phyloP scores from a whole-genome alignment of 35 echinoderm and acorn worm genomes.

The Stichopus chloronotus region DNA sequence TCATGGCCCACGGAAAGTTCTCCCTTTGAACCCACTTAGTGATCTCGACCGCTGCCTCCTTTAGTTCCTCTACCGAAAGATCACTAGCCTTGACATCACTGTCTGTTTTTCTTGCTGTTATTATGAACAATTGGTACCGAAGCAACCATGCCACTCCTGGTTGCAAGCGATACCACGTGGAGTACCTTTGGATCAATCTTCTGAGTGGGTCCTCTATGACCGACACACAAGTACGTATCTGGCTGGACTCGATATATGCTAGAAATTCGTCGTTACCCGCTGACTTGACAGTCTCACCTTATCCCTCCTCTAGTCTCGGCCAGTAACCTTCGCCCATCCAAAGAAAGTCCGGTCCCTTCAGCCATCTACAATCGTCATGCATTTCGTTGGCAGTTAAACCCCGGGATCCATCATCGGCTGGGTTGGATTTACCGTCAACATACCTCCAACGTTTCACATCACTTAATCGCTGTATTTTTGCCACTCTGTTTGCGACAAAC shows the following conservation, averaged over 20 bases:
- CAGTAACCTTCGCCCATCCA: slow-evolving; percentile 8
- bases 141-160: not conserved
- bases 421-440: slow-evolving; percentile 40
- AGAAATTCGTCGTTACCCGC: not conserved
- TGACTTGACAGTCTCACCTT: not conserved
- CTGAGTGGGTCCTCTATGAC: not conserved
- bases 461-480: slow-evolving; percentile 1
- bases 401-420: slow-evolving; percentile 28
- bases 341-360: slow-evolving; percentile 29
- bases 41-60: too few species aligned
- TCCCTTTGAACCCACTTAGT: too few species aligned
- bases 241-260: not conserved
- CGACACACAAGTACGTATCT: not conserved
- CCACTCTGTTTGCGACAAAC: slow-evolving; percentile 51
- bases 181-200: not conserved
- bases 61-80: too few species aligned
- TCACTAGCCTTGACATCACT: not conserved
- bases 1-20: too few species aligned
- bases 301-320: not conserved
- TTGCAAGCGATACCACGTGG: not conserved
- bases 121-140: not conserved
- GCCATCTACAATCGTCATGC: not conserved
- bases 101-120: not conserved
- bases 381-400: not conserved
- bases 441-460: slow-evolving; percentile 7